Base-by-base conservation (phyloP, 2,113 vertebrate genomes). In the Cyphomyrus discorhynchus region DNA sequence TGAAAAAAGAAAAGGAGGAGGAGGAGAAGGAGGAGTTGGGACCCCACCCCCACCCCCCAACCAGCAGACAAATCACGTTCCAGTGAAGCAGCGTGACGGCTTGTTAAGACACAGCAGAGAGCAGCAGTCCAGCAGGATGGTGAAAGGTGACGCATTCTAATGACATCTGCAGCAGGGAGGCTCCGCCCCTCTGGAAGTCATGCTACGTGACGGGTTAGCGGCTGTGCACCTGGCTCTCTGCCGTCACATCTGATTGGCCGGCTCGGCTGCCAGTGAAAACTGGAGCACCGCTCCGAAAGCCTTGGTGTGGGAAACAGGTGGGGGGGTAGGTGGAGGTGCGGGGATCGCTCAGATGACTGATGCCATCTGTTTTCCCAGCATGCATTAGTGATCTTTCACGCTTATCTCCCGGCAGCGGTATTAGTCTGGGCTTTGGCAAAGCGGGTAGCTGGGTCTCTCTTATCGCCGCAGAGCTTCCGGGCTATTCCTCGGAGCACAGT, bases 101-200 rank as follows among this genome's bases (percentile, higher is more conserved):
- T 93, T 92, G 87, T 94, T 91, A 94, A 93, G 90, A 88, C n/a
- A 17, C 83, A 91, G 92, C 90, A 89, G 0, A 0, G 90, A 82
- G 90, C 91, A 90, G 93, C 93, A 94, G 92, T 92, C 92, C 92
- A 91, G 90, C 89, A 91, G 90, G 91, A 90, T 74, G 62, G 89
- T 91, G 92, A 89, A 89, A 47, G 88, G 94, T 92, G 94, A 95
- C 92, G 87, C 91, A 95, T 52, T 80, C 90, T 93, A 95, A 95
- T 95, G 96, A 95, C 95, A 95, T 97, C 95, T 95, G 94, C 96
- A 95, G 91, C 82, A 62, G 70, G 88, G 90, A 53, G 50, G 89
- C 39, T 86, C 77, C 85, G 11, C 45, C 45, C 86, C 87, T 13
- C 53, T 49, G 90, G 62, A 52, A 3, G 50, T 56, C 92, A 92